Base-by-base conservation (phyloP, 2,797 vertebrate genomes). In the Enteromius mattozi region DNA sequence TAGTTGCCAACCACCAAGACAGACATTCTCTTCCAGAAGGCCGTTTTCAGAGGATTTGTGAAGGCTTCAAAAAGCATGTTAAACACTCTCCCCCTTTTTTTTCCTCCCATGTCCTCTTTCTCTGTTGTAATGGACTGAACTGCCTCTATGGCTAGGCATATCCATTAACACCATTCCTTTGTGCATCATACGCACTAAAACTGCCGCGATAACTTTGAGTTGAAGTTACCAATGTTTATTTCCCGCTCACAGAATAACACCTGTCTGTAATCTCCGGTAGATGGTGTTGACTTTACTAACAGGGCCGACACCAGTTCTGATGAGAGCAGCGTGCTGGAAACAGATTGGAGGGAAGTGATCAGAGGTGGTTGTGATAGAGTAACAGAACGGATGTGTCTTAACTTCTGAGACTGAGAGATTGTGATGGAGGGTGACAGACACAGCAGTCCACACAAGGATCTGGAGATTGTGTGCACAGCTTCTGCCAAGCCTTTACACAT, bases 1-100 rank as follows among this genome's bases (percentile, higher is more conserved):
- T 96, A 96, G 95, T 93, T 96, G 95, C 95, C 95, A 96, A 95
- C 96, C 95, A 96, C 96, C 92, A 93, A 95, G 95, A 96, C 94
- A 96, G 94, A 94, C 95, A 93, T 93, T 94, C 96, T 96, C 96
- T 96, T 96, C 94, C 89, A 89, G 89, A 93, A 93, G 91, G 88
- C 94, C 94, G 92, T 94, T 95, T 95, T 96, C 93, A 93, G 92
- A 93, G 90, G 94, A 94, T 96, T 91, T 95, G 95, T 94, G 95
- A 92, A 92, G 93, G 91, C 93, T 95, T 94, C 94, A 92, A 86
- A 95, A 95, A 94, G 94, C 95, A 93, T 94, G 92, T 93, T 94
- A 93, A 88, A 82, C 78, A 70, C 56, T 24, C 68, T 81, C 65
- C 30, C 45, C 17, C 17, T 65, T 63, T 24, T 45, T 13, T 49